Conservation (phyloP, 2,113 vertebrate genomes). For the Gymnorhina tibicen region DNA sequence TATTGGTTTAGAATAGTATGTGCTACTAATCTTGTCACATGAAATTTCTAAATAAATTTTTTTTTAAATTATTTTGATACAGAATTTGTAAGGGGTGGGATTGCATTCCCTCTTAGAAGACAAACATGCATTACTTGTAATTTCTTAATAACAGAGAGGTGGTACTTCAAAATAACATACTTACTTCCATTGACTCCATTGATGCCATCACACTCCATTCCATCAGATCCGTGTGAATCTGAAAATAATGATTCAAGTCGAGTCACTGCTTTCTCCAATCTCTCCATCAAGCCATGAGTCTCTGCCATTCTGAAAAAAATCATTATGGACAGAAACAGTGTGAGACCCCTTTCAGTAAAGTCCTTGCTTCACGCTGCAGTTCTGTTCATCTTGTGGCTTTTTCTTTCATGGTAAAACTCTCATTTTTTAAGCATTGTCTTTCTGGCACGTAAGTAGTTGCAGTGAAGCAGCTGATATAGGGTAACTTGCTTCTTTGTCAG, state of each 20-base stretch:
- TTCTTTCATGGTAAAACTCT: not conserved
- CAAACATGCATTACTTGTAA: not conserved
- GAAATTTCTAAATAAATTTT: not conserved
- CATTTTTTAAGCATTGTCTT: not conserved
- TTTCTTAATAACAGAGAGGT: not conserved
- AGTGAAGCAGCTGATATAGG: not conserved
- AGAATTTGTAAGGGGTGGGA: not conserved
- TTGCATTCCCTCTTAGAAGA: not conserved
- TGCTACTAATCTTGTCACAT: not conserved
- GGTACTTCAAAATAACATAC: not conserved
- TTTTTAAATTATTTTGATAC: not conserved
- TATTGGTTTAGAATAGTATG: not conserved
- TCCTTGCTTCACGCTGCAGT: not conserved
- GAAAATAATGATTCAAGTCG: constrained; percentile 85
- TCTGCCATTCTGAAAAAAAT: constrained; percentile 76
- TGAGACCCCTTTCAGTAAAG: not conserved
- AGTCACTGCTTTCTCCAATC: constrained; percentile 87
- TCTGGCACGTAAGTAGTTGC: not conserved
- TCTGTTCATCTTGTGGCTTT: not conserved
- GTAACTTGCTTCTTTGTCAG: not conserved
- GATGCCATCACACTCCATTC: constrained; percentile 59
- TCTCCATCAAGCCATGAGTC: constrained; percentile 84
- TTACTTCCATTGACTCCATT: constrained; percentile 82
- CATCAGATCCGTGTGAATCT: constrained; percentile 60
- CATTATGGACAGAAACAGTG: not conserved